phyloP scores from a whole-genome alignment of 2,797 vertebrate species.

The Periophthalmus magnuspinnatus region DNA sequence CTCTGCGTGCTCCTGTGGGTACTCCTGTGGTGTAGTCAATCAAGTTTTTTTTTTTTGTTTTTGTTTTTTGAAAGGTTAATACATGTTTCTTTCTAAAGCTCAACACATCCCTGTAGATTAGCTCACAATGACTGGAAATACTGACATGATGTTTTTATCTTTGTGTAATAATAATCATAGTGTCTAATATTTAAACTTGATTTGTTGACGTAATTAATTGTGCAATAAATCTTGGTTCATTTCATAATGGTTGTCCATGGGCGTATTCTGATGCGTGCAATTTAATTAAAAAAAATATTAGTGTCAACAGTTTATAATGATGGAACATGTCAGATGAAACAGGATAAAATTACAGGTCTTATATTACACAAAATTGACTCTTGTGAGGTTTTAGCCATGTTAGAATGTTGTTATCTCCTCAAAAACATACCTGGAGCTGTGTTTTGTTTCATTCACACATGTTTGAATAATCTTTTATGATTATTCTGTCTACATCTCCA shows the following conservation, averaged over 20 bases:
- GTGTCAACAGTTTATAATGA: neutral
- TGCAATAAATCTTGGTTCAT: neutral
- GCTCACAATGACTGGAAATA: neutral
- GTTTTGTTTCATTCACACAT: no score
- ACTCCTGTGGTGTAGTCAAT: neutral
- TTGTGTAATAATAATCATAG: neutral
- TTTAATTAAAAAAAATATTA: neutral
- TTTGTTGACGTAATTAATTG: neutral
- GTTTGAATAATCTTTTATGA: no score
- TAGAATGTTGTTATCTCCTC: no score
- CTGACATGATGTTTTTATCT: neutral
- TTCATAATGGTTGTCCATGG: neutral
- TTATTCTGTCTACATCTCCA: no score
- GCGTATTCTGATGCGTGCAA: neutral
- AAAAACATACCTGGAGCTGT: no score
- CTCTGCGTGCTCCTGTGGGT: neutral
- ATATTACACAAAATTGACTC: no score
- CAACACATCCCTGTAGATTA: neutral
- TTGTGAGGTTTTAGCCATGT: no score
- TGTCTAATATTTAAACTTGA: neutral
- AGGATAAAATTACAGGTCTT: neutral
- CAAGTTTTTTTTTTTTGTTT: slow-evolving; percentile 15
- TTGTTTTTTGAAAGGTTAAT: slow-evolving; percentile 16
- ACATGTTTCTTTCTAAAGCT: slow-evolving; percentile 10
- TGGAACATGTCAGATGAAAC: neutral